phyloP scores from a whole-genome alignment of 2,797 vertebrate species.

The Mormyrops attenuatus region DNA sequence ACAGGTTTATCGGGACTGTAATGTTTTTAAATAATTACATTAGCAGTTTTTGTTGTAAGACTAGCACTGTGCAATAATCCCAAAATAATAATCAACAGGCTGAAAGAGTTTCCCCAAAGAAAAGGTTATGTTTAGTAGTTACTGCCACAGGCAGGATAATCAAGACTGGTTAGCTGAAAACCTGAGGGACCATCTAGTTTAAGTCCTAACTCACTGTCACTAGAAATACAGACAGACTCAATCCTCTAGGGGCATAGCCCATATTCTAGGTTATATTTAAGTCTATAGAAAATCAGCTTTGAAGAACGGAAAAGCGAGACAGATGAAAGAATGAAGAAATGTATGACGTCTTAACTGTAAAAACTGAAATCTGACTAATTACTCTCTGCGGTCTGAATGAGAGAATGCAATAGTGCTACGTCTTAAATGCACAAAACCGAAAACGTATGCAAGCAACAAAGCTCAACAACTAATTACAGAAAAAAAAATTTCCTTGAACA shows the following conservation, averaged over 20 bases:
- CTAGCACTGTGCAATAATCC: background rate
- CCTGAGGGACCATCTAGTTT: background rate
- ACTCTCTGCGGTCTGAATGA: background rate
- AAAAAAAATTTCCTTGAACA: background rate
- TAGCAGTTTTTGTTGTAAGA: background rate
- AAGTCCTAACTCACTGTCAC: background rate
- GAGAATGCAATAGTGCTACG: background rate
- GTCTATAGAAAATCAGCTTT: background rate
- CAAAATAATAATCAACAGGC: background rate
- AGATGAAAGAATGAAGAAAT: background rate
- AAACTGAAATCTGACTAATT: background rate
- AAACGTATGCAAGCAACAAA: background rate
- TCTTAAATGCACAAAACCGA: background rate
- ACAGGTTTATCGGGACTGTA: background rate
- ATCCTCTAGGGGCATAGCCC: background rate
- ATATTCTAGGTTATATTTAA: conserved; percentile 10
- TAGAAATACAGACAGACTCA: background rate
- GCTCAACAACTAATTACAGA: background rate
- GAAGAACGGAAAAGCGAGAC: background rate
- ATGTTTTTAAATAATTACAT: background rate
- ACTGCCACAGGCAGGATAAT: background rate
- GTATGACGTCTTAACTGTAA: background rate
- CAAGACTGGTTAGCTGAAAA: background rate
- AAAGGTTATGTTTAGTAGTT: background rate
- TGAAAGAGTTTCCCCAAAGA: background rate